Conservation (phyloP, 2,888 invertebrate species). For the Plagodis dolabraria region DNA sequence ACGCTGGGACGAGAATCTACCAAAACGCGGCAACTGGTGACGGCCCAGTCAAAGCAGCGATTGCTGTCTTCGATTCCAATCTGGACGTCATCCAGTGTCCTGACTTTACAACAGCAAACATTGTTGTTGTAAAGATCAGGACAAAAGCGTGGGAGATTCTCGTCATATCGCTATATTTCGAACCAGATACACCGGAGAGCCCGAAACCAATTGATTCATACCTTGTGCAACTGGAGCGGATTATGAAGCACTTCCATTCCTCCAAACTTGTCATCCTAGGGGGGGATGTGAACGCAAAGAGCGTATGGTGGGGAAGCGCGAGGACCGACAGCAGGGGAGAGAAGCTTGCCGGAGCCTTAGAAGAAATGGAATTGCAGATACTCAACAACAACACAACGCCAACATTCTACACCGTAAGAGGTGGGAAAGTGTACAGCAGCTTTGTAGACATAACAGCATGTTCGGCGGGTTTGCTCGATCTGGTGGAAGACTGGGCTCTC, state of each 20-base stretch:
- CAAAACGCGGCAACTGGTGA: not conserved
- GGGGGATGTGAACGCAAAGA: not conserved
- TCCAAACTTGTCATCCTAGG: not conserved
- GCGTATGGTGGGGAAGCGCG: slow-evolving; percentile 5
- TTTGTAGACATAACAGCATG: slow-evolving; percentile 41
- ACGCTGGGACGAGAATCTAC: not conserved
- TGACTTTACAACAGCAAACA: not conserved
- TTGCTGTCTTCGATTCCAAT: slow-evolving; percentile 6
- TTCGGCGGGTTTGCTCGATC: slow-evolving; percentile 20
- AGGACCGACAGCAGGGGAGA: not conserved
- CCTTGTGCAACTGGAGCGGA: slow-evolving; percentile 16
- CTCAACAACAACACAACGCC: slow-evolving; percentile 39
- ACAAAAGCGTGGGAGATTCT: not conserved
- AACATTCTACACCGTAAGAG: slow-evolving; percentile 39
- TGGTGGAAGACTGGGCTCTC: slow-evolving; percentile 30
- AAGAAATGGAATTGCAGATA: slow-evolving; percentile 33
- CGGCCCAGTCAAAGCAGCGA: slow-evolving; percentile 14
- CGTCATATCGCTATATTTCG: not conserved
- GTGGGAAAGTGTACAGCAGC: slow-evolving; percentile 23
- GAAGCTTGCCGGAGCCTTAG: slow-evolving; percentile 6
- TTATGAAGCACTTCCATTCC: not conserved
- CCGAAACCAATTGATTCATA: slow-evolving; percentile 15
- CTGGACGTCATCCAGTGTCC: slow-evolving; percentile 27
- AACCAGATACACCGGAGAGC: not conserved
- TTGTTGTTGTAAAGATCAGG: not conserved